These are phyloP conservation scores for Odontesthes bonariensis DNA, from an alignment of 2,113 vertebrate species.

Conservation along the genomic window DNA sequence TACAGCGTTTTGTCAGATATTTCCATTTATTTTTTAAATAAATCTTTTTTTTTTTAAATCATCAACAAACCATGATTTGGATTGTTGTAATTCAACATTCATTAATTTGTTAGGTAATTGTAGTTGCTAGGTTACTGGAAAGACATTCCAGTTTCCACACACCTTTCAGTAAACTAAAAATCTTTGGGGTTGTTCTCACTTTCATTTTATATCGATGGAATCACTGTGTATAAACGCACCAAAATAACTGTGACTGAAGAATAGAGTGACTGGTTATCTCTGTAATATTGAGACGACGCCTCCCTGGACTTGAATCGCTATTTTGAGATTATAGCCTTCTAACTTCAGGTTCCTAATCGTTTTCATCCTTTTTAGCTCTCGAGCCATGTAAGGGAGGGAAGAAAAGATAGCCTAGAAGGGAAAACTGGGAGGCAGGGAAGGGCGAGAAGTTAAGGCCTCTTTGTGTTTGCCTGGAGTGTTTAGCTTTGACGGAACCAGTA, in stretches of 20 bases:
- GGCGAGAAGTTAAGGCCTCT: conserved; percentile 24
- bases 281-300: neutral
- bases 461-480: conserved; percentile 43
- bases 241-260: no score
- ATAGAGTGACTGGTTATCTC: neutral
- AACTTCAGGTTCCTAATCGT: neutral
- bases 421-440: conserved; percentile 25
- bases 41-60: no score
- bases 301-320: neutral
- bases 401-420: conserved; percentile 20
- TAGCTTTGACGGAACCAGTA: conserved; percentile 52
- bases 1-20: neutral
- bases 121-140: no score
- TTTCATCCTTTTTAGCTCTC: conserved; percentile 27
- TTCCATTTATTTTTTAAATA: neutral
- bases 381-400: conserved; percentile 57
- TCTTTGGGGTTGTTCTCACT: no score
- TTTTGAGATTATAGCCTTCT: neutral
- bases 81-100: neutral
- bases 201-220: no score
- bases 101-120: neutral
- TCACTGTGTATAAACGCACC: no score
- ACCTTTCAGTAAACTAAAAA: no score
- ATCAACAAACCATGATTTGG: neutral
- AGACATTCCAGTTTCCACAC: no score